Percentiles rank a stretch among this genome's conserved stretches.
phyloP scores from a whole-genome alignment of 2,888 invertebrate species.

The Drosophila dives region DNA sequence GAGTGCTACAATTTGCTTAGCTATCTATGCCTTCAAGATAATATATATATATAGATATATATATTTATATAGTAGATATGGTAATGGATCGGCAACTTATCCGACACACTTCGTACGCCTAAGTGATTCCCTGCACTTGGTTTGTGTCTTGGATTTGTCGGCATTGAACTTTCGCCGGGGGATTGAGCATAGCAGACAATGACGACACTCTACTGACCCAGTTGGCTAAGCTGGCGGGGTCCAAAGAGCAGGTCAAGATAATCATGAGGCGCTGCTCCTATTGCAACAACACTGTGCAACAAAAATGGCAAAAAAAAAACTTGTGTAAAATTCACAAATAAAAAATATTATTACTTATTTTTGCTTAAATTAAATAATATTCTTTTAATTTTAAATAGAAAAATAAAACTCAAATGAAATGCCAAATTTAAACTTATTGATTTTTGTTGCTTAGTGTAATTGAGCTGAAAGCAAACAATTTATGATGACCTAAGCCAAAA shows the following conservation, averaged over 20 bases:
- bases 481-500: conserved; percentile 76
- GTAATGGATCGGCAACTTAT: conserved; percentile 49
- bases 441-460: conserved; percentile 51
- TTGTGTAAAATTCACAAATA: neutral
- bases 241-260: conserved; percentile 42
- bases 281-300: conserved; percentile 48
- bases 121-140: conserved; percentile 56
- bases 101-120: conserved; percentile 15
- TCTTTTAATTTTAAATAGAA: too few species aligned
- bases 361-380: neutral
- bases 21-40: conserved; percentile 19
- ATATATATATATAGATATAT: neutral
- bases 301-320: neutral
- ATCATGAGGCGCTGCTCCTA: conserved; percentile 66
- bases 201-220: conserved; percentile 74
- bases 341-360: neutral
- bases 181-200: conserved; percentile 52
- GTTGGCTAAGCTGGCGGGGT: conserved; percentile 42
- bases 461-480: conserved; percentile 80
- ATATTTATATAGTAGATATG: conserved; percentile 15
- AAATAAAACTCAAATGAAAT: neutral
- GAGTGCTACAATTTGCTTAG: conserved; percentile 75
- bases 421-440: neutral
- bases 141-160: conserved; percentile 17
- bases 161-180: conserved; percentile 72